Conservation (phyloP, 2,113 vertebrate genomes). For the Atlantisia rogersi region DNA sequence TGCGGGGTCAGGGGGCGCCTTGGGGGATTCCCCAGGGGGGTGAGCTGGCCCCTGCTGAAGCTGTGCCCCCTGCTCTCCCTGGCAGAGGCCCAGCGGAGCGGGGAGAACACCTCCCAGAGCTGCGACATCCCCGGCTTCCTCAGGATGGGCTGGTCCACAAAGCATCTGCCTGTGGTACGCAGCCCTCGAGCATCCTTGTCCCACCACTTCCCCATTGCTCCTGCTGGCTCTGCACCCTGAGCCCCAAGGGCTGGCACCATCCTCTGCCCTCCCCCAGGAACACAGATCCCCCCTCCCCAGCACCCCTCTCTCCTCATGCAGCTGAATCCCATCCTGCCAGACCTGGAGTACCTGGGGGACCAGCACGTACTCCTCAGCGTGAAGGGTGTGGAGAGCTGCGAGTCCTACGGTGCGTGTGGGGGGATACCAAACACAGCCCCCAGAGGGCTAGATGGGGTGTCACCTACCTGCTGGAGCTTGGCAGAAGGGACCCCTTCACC, state of each 20-base stretch:
- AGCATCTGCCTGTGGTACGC: constrained; percentile 85
- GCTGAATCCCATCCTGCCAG: constrained; percentile 81
- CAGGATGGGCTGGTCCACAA: constrained; percentile 83
- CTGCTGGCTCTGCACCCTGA: fast-evolving
- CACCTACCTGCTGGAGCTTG: not conserved
- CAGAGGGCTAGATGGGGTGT: no score
- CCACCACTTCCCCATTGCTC: not conserved
- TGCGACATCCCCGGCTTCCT: constrained; percentile 85
- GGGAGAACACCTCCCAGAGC: constrained; percentile 84
- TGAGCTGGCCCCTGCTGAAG: not conserved
- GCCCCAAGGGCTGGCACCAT: not conserved
- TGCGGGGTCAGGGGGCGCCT: fast-evolving
- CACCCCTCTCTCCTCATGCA: not conserved
- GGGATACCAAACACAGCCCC: not conserved
- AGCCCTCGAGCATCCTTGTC: no score
- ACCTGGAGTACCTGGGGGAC: constrained; percentile 84
- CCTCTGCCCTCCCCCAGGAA: no score
- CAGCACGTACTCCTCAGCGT: constrained; percentile 87
- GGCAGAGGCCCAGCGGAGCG: constrained; percentile 80
- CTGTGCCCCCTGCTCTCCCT: fast-evolving
- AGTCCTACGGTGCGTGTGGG: constrained; percentile 82
- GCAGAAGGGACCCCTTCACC: not conserved
- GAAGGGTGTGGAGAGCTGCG: constrained; percentile 88
- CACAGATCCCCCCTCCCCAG: not conserved
- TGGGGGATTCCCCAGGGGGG: fast-evolving